Evolutionary conservation across 2,888 invertebrate species (phyloP), one percentile per base, ranked within the genome.

Genomic region (Microdon myrmicae): DNA sequence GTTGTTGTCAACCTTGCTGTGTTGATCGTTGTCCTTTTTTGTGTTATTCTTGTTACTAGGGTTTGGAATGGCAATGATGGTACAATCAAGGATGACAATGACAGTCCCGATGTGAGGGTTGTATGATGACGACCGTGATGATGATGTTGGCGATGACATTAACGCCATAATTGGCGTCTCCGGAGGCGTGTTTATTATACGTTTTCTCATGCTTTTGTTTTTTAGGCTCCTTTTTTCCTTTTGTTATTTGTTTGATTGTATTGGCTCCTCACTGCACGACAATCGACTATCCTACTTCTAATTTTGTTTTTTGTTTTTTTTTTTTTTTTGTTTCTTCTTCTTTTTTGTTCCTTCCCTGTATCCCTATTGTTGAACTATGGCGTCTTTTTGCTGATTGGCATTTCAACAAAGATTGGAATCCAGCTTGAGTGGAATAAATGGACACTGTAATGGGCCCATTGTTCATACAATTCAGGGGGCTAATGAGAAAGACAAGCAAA

Each of bases 131-230:
- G 20, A 45, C 4, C 14, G 17, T 13, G 26, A 39, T 7, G 39
- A 47, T 34, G 20, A 35, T 41, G 49, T 49, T 60, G 60, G 48
- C 55, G 39, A 44, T 44, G 34, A 38, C 43, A 59, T 56, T 55
- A 61, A 45, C 49, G 47, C 38, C 35, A 26, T 44, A 55, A 43
- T 43, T 43, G 28, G 34, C 28, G 38, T 61, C 44, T 48, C 39
- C 38, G 44, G 26, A 34, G 48, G 44, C 32, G 48, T 55, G 53
- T 47, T 47, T 32, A 38, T 43, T 13, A 39, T 35, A n/a, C 45
- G 20, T 14, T 12, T 25, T 28, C 13, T 25, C 16, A 5, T 44
- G 4, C 7, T 22, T 20, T 28, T 17, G 16, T 1, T 38, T 25
- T 10, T 22, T 56, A 17, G 17, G 10, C 7, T 28, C 6, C n/a